Percentiles rank a stretch among this genome's conserved stretches.
phyloP scores from a whole-genome alignment of 2,888 invertebrate genomes.

The Allygus modestus region DNA sequence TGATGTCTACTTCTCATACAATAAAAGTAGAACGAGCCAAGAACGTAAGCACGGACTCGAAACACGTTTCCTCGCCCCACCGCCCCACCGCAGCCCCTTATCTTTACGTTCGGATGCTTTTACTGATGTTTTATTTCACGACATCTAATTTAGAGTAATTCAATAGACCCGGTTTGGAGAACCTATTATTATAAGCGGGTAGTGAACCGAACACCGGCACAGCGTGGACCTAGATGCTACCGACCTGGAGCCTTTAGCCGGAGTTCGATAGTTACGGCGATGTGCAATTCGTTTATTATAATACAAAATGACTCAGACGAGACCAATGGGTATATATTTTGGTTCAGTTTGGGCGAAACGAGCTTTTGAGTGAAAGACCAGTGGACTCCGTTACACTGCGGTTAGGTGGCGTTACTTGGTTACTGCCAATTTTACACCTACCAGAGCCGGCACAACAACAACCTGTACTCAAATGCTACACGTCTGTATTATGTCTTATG shows the following conservation, averaged over 20 bases:
- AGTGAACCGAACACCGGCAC: slow-evolving; percentile 2
- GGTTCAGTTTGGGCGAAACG: neutral
- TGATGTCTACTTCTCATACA: slow-evolving; percentile 21
- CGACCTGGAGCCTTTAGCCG: neutral
- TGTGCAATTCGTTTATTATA: too few species aligned
- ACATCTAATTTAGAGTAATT: slow-evolving; percentile 59
- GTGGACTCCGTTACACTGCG: too few species aligned
- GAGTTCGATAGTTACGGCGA: too few species aligned
- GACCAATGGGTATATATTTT: neutral
- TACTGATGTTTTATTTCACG: slow-evolving; percentile 60
- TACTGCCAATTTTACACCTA: too few species aligned
- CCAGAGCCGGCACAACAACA: too few species aligned
- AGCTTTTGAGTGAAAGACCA: neutral
- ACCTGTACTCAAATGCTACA: too few species aligned
- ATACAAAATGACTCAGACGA: too few species aligned
- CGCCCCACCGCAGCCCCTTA: slow-evolving; percentile 19
- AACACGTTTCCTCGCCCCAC: neutral
- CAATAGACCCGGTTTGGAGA: slow-evolving; percentile 42
- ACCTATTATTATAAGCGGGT: slow-evolving; percentile 41
- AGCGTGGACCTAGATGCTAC: neutral
- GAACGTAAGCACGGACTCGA: neutral
- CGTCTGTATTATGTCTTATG: too few species aligned
- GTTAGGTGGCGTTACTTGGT: too few species aligned
- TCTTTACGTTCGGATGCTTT: slow-evolving; percentile 56
- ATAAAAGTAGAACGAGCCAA: slow-evolving; percentile 45